Base-by-base conservation (phyloP, 2,888 invertebrate species). In the Disparrhopalites patrizii region DNA sequence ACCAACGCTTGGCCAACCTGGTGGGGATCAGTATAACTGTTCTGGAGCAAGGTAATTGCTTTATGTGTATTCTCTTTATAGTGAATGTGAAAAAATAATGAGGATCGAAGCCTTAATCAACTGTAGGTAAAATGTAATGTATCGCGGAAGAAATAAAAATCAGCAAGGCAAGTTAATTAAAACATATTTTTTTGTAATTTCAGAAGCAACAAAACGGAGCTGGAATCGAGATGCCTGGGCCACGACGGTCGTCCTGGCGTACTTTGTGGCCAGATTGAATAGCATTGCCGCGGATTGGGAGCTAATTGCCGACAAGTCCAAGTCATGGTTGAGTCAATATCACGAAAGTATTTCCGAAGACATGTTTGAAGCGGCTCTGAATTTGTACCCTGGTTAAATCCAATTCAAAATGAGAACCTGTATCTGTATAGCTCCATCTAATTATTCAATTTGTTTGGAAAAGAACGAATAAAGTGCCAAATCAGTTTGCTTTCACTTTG, bases 281-380 rank as follows among this genome's bases (percentile, higher is more conserved):
- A 30, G n/a, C 10, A 30, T 64, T 18, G 55, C 18, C 8, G 50
- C 10, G 2, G 64, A 64, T 50, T 64, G 64, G 64, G 64, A 64
- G n/a, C 33, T 64, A 1, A 31, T 64, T 10, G 64, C 64, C 18
- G 64, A 64, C 36, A 64, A 64, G 36, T 64, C 64, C 15, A 64
- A 64, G 50, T 38, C 43, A 15, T 64, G 64, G 64, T 23, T 64
- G 27, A 47, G 31, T 25, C 28, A 38, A 18, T 18, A 55, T 28
- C 8, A 43, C n/a, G 57, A 43, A 8, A 47, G 10, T 13, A 25
- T 25, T 13, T 20, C 50, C 1, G 64, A 64, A 40, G 18, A 27
- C 5, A 64, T 64, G 43, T 64, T 64, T 47, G 50, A 64, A n/a
- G 50, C 18, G 13, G 64, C 64, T 13, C 31, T 64, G 4, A 13